phyloP scores from a whole-genome alignment of 2,797 vertebrate genomes.

The Enteromius fasciolatus region DNA sequence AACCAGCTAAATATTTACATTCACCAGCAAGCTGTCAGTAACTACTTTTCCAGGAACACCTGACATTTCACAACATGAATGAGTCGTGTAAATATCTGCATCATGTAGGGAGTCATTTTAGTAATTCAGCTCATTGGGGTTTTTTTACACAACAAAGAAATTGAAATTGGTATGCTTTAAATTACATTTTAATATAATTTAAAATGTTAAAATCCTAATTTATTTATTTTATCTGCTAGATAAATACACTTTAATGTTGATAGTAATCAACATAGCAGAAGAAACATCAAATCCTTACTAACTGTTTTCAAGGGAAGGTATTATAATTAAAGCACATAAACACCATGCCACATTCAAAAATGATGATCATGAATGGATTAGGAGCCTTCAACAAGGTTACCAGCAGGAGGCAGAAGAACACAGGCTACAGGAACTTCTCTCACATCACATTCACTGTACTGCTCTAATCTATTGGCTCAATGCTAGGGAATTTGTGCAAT shows the following conservation, averaged over 20 bases:
- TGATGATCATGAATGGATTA: not conserved
- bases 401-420: slow-evolving; percentile 49
- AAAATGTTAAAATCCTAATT: not conserved
- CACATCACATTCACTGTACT: not conserved
- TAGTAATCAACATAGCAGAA: not conserved
- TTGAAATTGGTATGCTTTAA: not conserved
- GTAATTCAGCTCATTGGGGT: not conserved
- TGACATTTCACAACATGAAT: not conserved
- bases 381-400: slow-evolving; percentile 1
- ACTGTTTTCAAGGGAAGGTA: not conserved
- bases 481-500: slow-evolving; percentile 43
- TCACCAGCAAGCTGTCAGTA: not conserved
- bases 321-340: not conserved
- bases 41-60: not conserved
- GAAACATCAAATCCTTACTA: not conserved
- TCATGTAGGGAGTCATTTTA: not conserved
- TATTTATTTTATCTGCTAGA: not conserved
- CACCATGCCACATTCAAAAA: not conserved
- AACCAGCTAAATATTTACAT: not conserved
- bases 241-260: not conserved
- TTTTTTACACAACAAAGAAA: not conserved
- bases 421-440: not conserved
- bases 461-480: slow-evolving; percentile 31
- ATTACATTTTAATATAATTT: not conserved
- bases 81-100: not conserved